Conservation (phyloP, 2,113 vertebrate genomes). For the Strigops habroptila region DNA sequence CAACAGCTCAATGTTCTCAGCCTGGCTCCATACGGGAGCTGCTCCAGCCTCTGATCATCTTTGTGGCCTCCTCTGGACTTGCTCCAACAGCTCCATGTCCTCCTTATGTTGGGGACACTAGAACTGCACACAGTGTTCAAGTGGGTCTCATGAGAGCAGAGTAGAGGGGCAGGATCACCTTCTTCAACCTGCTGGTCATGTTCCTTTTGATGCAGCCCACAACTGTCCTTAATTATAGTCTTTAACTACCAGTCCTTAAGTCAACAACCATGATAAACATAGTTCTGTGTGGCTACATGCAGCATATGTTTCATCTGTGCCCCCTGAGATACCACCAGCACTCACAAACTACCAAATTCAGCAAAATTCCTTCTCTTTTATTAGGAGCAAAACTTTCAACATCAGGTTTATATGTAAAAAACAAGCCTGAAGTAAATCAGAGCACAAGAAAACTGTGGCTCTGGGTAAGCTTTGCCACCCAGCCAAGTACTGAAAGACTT, state of each 20-base stretch:
- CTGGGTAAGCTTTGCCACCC: not conserved
- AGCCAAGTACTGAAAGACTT: not conserved
- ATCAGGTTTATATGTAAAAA: accelerated
- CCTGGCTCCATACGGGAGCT: too few species aligned
- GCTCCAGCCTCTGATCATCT: too few species aligned
- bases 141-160: too few species aligned
- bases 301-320: not conserved
- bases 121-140: too few species aligned
- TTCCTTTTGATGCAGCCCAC: too few species aligned
- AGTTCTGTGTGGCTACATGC: too few species aligned
- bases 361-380: not conserved
- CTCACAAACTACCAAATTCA: not conserved
- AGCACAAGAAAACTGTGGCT: not conserved
- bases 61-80: too few species aligned
- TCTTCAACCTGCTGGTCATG: too few species aligned
- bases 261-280: not conserved
- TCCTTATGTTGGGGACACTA: too few species aligned
- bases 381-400: accelerated
- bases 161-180: too few species aligned
- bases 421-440: not conserved
- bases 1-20: too few species aligned
- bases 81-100: too few species aligned
- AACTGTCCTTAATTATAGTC: not conserved
- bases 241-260: not conserved
- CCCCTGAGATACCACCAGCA: not conserved